phyloP scores from a whole-genome alignment of 2,888 invertebrate species.

The Apomyelois bistriatella region DNA sequence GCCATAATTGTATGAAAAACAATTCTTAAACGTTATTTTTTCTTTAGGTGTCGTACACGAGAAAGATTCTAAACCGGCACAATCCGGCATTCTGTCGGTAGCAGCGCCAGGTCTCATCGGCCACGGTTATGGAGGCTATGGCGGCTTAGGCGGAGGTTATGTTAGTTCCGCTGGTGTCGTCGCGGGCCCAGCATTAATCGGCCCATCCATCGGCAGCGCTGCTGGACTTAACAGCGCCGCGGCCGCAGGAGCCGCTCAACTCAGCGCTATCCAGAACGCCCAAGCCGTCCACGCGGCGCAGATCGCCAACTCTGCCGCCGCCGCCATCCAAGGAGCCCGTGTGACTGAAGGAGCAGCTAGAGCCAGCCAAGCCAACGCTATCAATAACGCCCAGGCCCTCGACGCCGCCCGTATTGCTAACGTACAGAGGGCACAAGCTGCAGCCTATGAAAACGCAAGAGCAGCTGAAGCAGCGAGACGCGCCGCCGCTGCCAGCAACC shows the following conservation, averaged over 20 bases:
- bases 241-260: slow-evolving; percentile 65
- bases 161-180: slow-evolving; percentile 26
- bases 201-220: slow-evolving; percentile 42
- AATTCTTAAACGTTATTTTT: neutral
- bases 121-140: neutral
- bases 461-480: slow-evolving; percentile 66
- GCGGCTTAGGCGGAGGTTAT: slow-evolving; percentile 23
- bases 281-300: slow-evolving; percentile 67
- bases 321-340: slow-evolving; percentile 69
- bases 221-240: slow-evolving; percentile 63
- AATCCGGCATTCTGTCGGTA: slow-evolving; percentile 38
- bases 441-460: slow-evolving; percentile 65
- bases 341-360: slow-evolving; percentile 64
- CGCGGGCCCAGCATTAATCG: slow-evolving; percentile 28
- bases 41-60: slow-evolving; percentile 1
- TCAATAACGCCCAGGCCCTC: slow-evolving; percentile 65
- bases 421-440: slow-evolving; percentile 68
- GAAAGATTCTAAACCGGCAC: slow-evolving; percentile 47
- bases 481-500: slow-evolving; percentile 50
- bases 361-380: slow-evolving; percentile 62
- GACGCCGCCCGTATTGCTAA: slow-evolving; percentile 67
- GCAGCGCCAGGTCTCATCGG: slow-evolving; percentile 27
- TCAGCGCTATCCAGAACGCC: slow-evolving; percentile 70
- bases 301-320: slow-evolving; percentile 66
- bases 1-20: neutral